phyloP scores from a whole-genome alignment of 2,113 vertebrate species.

The Gobio gobio region DNA sequence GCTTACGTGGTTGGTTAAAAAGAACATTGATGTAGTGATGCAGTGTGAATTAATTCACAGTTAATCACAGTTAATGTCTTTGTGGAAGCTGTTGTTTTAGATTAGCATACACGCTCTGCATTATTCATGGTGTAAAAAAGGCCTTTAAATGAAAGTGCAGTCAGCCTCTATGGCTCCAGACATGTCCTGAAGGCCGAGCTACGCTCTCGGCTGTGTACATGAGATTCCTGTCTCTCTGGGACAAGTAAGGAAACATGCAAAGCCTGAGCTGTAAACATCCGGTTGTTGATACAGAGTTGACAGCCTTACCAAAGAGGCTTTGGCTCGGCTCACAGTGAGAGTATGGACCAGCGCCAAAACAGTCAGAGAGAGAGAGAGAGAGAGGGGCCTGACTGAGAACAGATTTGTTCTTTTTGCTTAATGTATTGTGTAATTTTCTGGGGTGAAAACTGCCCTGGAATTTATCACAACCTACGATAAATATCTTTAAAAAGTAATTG shows the following conservation, averaged over 20 bases:
- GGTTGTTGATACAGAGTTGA: slow-evolving; percentile 44
- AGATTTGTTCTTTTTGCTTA: slow-evolving; percentile 27
- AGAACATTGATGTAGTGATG: background rate
- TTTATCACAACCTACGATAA: background rate
- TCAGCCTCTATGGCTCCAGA: slow-evolving; percentile 4
- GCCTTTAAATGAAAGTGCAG: background rate
- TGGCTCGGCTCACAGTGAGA: slow-evolving; percentile 24
- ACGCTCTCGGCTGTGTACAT: background rate
- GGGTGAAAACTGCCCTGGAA: background rate
- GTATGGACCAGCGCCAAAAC: slow-evolving; percentile 34
- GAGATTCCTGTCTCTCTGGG: background rate
- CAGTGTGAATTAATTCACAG: background rate
- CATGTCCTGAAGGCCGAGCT: background rate
- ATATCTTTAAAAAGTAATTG: background rate
- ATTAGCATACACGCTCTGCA: slow-evolving; percentile 22
- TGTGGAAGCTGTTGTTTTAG: background rate
- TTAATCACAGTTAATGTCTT: slow-evolving; percentile 3
- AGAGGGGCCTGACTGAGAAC: background rate
- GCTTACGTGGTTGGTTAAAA: background rate
- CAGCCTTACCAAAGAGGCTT: slow-evolving; percentile 39
- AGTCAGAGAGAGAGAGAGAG: background rate
- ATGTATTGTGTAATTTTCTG: slow-evolving; percentile 12
- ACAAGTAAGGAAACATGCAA: slow-evolving; percentile 27
- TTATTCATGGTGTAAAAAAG: slow-evolving; percentile 37
- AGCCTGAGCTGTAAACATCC: slow-evolving; percentile 58